Evolutionary conservation across 2,888 invertebrate genomes (phyloP).

Genomic region (Drosophila recens): DNA sequence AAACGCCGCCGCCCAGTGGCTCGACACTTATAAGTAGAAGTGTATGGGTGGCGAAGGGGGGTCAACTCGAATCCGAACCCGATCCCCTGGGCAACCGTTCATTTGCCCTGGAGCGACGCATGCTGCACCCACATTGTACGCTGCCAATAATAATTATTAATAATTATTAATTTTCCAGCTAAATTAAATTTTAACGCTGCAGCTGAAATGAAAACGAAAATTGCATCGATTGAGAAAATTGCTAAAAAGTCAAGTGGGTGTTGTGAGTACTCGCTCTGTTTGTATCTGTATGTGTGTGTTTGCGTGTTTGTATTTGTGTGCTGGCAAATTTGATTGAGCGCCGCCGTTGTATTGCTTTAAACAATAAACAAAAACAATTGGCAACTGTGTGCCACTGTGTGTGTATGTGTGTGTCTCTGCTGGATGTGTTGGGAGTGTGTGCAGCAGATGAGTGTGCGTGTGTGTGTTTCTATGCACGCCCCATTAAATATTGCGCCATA

Average conservation of each 20-base stretch:
- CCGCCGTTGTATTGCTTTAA: conserved; percentile 48
- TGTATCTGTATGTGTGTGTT: conserved; percentile 8
- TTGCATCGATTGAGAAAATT: conserved; percentile 73
- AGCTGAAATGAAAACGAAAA: conserved; percentile 72
- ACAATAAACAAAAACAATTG: conserved; percentile 64
- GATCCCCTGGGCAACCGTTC: conserved; percentile 25
- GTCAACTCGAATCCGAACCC: conserved; percentile 7
- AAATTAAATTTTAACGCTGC: conserved; percentile 74
- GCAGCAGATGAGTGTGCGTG: background rate
- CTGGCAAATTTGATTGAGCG: conserved; percentile 63
- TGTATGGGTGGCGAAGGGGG: background rate
- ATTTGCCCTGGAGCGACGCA: conserved; percentile 45
- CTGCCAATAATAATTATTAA: conserved; percentile 75
- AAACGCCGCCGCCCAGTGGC: conserved; percentile 60
- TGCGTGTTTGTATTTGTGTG: conserved; percentile 24
- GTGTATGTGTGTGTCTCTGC: conserved; percentile 1
- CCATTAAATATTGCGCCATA: conserved; percentile 33
- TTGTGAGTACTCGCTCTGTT: background rate
- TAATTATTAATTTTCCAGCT: conserved; percentile 81
- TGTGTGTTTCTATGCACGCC: conserved; percentile 10
- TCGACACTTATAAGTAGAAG: conserved; percentile 19
- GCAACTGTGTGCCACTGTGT: conserved; percentile 29
- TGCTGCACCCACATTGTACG: conserved; percentile 78
- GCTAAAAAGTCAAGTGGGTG: conserved; percentile 44
- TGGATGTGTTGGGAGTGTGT: background rate